Evolutionary conservation across 2,888 invertebrate genomes (phyloP), one percentile per base, ranked within the genome.

Genomic region (Linyphia triangularis): DNA sequence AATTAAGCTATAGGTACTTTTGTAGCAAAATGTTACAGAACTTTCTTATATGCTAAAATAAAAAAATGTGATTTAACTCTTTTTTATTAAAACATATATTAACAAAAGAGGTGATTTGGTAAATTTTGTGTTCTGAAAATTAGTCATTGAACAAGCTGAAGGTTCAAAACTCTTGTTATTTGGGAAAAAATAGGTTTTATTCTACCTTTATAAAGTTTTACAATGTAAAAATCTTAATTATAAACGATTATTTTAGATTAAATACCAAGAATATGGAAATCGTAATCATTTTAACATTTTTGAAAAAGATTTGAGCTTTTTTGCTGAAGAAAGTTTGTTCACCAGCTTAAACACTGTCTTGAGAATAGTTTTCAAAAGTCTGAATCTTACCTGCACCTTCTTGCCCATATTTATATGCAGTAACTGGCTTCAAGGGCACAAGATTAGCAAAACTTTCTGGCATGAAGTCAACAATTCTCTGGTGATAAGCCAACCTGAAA

Each of bases 391-490:
- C 96, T 92, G 97, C 96, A 89, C 96, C 97, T 92, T 98, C 97
- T 92, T 96, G 95, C 5, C 96, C 95, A 92, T 97, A 99, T 93
- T 98, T 99, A 93, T 96, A 98, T 91, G 96, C 95, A 0, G 97
- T 96, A 91, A 96, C 96, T 0, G 98, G 96, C 92, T 96, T 96
- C 24, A 95, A 93, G 1, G 99, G 99, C 89, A 98, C 95, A 90
- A 99, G 94, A 65, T 95, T 94, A 7, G 95, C 95, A 93, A 98
- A 98, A 0, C 95, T 94, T 91, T 96, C 96, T 4, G 99, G 98
- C 92, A 98, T 95, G 94, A 98, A 97, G 91, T 99, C 98, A 78
- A 95, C 95, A 89, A 99, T 96, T 91, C 98, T 95, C 93, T 98
- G 97, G 92, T 97, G 96, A 93, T 99, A 99, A 0, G 99, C 98